Conservation (phyloP, 2,888 invertebrate genomes). For the Uropetala carovei region DNA sequence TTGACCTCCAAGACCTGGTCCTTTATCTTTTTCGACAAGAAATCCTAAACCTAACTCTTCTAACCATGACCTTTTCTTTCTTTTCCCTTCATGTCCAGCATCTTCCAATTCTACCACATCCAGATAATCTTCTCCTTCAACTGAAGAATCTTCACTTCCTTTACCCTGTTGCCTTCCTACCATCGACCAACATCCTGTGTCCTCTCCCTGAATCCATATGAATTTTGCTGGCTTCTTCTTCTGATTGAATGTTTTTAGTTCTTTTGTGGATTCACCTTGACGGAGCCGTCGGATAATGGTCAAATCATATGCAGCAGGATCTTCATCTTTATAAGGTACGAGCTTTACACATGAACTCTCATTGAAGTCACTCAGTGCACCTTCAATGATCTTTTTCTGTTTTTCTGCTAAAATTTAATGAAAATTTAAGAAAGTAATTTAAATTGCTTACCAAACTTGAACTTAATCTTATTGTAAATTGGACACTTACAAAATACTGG, state of each 20-base stretch:
- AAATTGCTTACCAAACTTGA: neutral
- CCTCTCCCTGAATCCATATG: conserved; percentile 76
- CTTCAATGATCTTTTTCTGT: conserved; percentile 76
- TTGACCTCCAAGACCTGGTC: conserved; percentile 78
- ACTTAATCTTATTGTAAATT: neutral
- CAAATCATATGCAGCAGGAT: conserved; percentile 72
- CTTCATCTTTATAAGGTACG: conserved; percentile 78
- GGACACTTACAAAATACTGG: conserved; percentile 77
- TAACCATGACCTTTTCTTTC: conserved; percentile 21
- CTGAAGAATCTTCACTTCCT: neutral
- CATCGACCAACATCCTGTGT: conserved; percentile 82
- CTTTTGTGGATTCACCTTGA: neutral
- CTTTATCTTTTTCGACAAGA: neutral
- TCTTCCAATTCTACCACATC: conserved; percentile 34
- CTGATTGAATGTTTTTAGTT: neutral
- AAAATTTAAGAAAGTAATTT: neutral
- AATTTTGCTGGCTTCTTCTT: conserved; percentile 72
- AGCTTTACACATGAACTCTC: conserved; percentile 81
- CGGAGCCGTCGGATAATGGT: neutral
- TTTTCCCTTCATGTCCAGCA: conserved; percentile 3
- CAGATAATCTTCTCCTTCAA: conserved; percentile 23
- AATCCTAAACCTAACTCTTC: conserved; percentile 25
- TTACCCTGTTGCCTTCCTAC: conserved; percentile 77
- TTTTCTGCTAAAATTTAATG: conserved; percentile 73
- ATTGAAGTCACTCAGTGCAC: conserved; percentile 80